These are phyloP conservation scores for Apamea monoglypha DNA, from an alignment of 2,888 invertebrate genomes.

Conservation along the genomic window DNA sequence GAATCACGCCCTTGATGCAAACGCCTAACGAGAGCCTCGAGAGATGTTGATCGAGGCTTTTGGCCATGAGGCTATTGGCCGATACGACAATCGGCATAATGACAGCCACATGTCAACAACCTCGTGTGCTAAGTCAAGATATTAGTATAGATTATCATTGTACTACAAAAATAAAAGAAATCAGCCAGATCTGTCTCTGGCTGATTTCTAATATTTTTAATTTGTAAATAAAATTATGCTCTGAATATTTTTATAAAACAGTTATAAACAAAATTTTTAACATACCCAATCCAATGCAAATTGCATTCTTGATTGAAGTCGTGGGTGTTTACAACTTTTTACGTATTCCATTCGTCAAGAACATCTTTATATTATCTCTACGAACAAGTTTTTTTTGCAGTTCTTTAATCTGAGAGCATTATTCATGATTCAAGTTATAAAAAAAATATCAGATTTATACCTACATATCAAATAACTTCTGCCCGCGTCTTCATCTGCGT, in stretches of 20 bases:
- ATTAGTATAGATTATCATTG: not conserved
- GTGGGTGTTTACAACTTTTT: conserved; percentile 22
- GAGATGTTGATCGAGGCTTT: no score
- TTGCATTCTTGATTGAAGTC: conserved; percentile 18
- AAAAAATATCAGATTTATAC: not conserved
- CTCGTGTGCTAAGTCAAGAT: no score
- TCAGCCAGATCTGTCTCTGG: not conserved
- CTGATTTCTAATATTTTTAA: no score
- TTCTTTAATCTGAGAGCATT: not conserved
- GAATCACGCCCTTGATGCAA: no score
- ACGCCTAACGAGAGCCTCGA: no score
- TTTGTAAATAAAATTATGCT: not conserved
- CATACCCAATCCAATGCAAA: conserved; percentile 12
- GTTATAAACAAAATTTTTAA: not conserved
- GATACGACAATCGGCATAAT: no score
- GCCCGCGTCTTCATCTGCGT: no score
- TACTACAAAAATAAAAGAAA: not conserved
- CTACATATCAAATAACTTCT: no score
- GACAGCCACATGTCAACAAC: no score
- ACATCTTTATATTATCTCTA: not conserved
- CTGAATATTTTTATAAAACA: not conserved
- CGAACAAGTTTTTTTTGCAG: conserved; percentile 4
- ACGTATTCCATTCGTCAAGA: not conserved
- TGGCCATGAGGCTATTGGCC: no score
- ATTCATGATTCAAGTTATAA: not conserved